A percentile compares a stretch with the other conserved stretches of the same genome.
Conservation (phyloP, 37 sponge, comb jelly and placozoan species). For the Petrosia ficiformis region DNA sequence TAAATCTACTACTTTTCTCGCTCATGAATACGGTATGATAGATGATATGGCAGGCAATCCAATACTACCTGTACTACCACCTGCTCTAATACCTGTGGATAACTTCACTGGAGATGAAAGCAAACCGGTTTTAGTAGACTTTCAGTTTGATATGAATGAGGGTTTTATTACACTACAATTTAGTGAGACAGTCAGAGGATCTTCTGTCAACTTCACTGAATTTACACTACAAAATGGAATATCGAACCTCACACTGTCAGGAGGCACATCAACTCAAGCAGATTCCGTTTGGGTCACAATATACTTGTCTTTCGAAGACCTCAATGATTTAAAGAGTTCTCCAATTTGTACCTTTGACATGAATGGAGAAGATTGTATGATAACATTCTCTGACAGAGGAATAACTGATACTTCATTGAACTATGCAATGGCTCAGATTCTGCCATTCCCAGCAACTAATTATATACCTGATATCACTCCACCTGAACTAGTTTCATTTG, state of each 20-base stretch:
- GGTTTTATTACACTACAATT: constrained; percentile 58
- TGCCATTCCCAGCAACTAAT: constrained; percentile 10
- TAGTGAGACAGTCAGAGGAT: constrained; percentile 76
- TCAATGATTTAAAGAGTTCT: constrained; percentile 72
- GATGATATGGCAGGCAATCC: constrained; percentile 73
- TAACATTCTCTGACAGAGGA: constrained; percentile 36
- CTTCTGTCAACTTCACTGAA: constrained; percentile 46
- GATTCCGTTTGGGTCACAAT: constrained; percentile 52
- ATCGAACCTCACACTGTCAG: constrained; percentile 41
- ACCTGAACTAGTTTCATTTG: constrained; percentile 66
- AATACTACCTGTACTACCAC: constrained; percentile 7
- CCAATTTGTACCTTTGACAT: constrained; percentile 51
- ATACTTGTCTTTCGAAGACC: constrained; percentile 63
- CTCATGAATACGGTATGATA: constrained; percentile 34
- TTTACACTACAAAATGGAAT: constrained; percentile 38
- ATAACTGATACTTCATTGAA: constrained; percentile 68
- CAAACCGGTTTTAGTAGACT: constrained; percentile 29
- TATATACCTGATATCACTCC: constrained; percentile 64
- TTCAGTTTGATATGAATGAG: constrained; percentile 64
- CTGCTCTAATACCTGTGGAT: constrained; percentile 26
- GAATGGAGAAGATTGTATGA: constrained; percentile 59
- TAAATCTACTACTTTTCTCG: constrained; percentile 29
- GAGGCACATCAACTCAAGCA: constrained; percentile 39
- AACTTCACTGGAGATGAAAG: constrained; percentile 45
- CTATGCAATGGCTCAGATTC: constrained; percentile 18